Evolutionary conservation across 2,797 vertebrate species (phyloP).

Genomic region (Margarornis squamiger): DNA sequence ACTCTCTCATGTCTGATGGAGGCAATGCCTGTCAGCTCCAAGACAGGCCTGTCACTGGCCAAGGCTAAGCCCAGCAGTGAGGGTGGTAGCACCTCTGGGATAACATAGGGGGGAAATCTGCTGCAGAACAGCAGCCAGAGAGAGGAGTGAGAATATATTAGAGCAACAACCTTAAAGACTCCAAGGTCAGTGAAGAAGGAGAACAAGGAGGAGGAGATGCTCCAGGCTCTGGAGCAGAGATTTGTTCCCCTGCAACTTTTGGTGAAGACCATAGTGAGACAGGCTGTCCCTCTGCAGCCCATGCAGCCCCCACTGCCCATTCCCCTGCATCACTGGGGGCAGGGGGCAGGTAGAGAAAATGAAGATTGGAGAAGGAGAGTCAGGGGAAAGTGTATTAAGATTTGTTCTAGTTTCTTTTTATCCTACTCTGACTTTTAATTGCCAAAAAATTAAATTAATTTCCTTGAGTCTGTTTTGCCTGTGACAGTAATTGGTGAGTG

Average conservation of each 20-base stretch:
- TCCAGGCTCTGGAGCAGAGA: neutral
- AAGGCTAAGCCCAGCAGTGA: rapidly evolving
- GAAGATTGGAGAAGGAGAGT: neutral
- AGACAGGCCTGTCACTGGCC: rapidly evolving
- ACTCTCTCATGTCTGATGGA: rapidly evolving
- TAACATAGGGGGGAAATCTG: rapidly evolving
- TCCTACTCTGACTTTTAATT: neutral
- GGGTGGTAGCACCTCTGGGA: rapidly evolving
- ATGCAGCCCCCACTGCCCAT: too few species aligned
- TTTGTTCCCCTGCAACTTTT: neutral
- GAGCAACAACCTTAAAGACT: neutral
- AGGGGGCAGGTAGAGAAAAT: neutral
- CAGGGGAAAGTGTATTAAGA: neutral
- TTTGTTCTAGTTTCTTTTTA: neutral
- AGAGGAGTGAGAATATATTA: neutral
- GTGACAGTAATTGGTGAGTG: neutral
- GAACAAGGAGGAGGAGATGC: neutral
- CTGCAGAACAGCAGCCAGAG: neutral
- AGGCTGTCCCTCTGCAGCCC: neutral
- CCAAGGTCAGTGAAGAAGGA: neutral
- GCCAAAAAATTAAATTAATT: neutral
- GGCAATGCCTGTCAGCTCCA: rapidly evolving
- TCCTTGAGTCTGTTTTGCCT: neutral
- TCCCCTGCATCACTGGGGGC: rapidly evolving
- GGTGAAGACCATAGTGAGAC: neutral